Conservation (phyloP, 1,140 invertebrate species). For the Anastrepha ludens region DNA sequence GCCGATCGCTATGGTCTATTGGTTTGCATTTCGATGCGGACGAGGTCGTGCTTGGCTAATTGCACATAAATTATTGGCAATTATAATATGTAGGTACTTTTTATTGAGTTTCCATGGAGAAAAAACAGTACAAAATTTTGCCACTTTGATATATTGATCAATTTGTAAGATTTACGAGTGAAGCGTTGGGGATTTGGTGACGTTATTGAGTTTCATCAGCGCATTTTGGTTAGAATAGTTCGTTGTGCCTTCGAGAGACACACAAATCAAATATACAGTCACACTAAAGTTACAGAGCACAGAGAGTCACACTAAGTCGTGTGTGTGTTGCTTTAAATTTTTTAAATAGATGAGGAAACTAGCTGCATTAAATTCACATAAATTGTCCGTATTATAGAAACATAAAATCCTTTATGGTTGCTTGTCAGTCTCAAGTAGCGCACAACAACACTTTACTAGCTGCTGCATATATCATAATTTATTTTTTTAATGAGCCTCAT, state of each 20-base stretch:
- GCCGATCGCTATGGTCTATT: slow-evolving; percentile 48
- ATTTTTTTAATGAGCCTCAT: not conserved
- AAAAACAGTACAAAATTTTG: not conserved
- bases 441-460: not conserved
- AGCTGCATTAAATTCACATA: too few relatives aligned
- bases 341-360: too few relatives aligned
- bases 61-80: slow-evolving; percentile 42
- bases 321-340: too few relatives aligned
- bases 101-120: not conserved
- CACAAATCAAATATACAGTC: too few relatives aligned
- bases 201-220: not conserved
- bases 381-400: too few relatives aligned
- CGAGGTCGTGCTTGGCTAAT: slow-evolving; percentile 40
- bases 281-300: too few relatives aligned
- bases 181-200: not conserved
- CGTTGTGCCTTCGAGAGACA: too few relatives aligned
- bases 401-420: too few relatives aligned
- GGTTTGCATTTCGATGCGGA: slow-evolving; percentile 5
- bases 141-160: not conserved
- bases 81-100: not conserved
- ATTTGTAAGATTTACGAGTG: slow-evolving; percentile 12
- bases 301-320: too few relatives aligned
- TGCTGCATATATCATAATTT: not conserved
- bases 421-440: not conserved
- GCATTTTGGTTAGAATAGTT: not conserved